phyloP scores from a whole-genome alignment of 92 coral and sea anemone species.

The Nematostella vectensis region DNA sequence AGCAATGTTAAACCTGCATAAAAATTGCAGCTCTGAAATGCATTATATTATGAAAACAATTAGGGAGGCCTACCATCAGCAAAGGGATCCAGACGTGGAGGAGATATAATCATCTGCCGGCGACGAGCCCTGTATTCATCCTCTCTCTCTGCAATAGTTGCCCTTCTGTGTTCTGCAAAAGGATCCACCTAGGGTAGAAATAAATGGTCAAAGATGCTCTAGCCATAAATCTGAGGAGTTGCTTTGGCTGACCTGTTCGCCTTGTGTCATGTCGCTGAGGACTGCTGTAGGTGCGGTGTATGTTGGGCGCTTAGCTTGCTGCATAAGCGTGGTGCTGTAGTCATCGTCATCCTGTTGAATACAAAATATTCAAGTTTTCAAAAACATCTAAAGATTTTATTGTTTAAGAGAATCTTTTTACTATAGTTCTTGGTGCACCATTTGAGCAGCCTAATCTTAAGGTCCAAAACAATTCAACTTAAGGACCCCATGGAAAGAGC shows the following conservation, averaged over 20 bases:
- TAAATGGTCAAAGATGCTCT: too few species aligned
- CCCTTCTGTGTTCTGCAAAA: constrained; percentile 88
- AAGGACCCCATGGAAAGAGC: too few species aligned
- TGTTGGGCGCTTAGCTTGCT: constrained; percentile 64
- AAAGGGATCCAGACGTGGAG: constrained; percentile 89
- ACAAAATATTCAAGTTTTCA: too few species aligned
- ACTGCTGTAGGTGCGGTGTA: constrained; percentile 94
- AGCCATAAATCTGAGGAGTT: too few species aligned
- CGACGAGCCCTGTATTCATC: constrained; percentile 89
- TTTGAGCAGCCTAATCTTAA: not conserved
- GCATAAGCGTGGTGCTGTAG: constrained; percentile 69
- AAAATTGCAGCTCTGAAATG: not conserved
- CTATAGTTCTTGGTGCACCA: not conserved
- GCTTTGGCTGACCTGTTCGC: constrained; percentile 92
- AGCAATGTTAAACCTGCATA: too few species aligned
- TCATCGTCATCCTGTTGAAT: constrained; percentile 91
- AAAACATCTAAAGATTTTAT: not conserved
- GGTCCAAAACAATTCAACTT: not conserved
- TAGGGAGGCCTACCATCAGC: constrained; percentile 77
- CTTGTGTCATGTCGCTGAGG: constrained; percentile 71
- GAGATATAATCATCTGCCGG: constrained; percentile 87
- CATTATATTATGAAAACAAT: not conserved
- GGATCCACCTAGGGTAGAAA: constrained; percentile 62
- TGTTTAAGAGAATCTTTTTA: not conserved
- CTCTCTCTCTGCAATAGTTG: constrained; percentile 91